phyloP scores from a whole-genome alignment of 1,140 invertebrate genomes.

The Magallana angulata region DNA sequence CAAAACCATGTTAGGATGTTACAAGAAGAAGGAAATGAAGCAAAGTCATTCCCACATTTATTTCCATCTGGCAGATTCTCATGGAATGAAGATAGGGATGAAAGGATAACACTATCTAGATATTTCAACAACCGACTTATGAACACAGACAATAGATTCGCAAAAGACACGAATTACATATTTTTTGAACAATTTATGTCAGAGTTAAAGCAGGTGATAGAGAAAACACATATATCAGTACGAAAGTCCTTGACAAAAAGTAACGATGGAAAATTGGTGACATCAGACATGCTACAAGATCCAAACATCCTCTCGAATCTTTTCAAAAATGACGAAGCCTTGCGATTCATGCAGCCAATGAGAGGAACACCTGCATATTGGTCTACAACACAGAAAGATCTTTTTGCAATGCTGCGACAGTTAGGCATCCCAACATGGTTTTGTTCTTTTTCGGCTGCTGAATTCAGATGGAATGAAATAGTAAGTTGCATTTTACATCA shows the following conservation, averaged over 20 bases:
- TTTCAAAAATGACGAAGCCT: conserved; percentile 55
- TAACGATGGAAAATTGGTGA: conserved; percentile 34
- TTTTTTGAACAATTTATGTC: conserved; percentile 45
- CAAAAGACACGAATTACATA: conserved; percentile 30
- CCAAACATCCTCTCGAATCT: conserved; percentile 8
- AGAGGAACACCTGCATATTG: conserved; percentile 51
- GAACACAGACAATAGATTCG: conserved; percentile 47
- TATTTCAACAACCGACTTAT: not conserved
- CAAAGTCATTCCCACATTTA: no score
- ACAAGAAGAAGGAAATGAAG: no score
- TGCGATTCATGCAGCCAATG: conserved; percentile 51
- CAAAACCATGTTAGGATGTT: no score
- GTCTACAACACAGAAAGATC: no score
- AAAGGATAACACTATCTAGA: no score
- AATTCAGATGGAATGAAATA: conserved; percentile 53
- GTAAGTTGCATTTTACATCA: conserved; percentile 40
- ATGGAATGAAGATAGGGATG: no score
- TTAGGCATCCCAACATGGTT: no score
- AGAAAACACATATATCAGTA: conserved; percentile 24
- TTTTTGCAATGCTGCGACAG: no score
- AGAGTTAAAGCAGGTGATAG: conserved; percentile 40
- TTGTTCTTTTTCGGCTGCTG: conserved; percentile 1
- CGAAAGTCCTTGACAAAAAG: not conserved
- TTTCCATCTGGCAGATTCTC: no score
- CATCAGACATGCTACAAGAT: conserved; percentile 33